Evolutionary conservation across 92 coral and sea anemone species (phyloP).

Genomic region (Meandrina meandrites): DNA sequence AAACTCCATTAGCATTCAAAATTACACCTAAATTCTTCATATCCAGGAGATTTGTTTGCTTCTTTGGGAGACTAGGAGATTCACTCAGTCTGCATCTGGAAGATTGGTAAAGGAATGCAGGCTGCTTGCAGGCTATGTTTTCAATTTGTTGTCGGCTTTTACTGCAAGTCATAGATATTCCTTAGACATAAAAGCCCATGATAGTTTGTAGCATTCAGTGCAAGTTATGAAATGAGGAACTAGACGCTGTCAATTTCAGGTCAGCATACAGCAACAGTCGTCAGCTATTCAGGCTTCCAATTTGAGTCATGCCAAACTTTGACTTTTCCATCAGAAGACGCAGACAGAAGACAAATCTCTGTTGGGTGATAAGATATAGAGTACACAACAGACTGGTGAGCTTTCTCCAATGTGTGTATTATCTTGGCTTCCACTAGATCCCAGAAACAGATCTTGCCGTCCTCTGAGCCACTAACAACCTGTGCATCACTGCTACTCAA

Average conservation of each 20-base stretch:
- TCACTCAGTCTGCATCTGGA: too few species aligned
- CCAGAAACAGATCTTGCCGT: slow-evolving; percentile 91
- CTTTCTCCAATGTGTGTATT: slow-evolving; percentile 76
- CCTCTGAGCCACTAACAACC: slow-evolving; percentile 92
- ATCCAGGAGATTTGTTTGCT: too few species aligned
- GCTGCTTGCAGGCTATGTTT: too few species aligned
- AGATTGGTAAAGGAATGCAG: too few species aligned
- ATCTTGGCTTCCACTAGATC: slow-evolving; percentile 93
- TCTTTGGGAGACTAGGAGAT: too few species aligned
- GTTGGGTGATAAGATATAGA: slow-evolving; percentile 90
- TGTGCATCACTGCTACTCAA: slow-evolving; percentile 89
- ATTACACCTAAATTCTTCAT: too few species aligned
- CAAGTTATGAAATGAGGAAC: background rate
- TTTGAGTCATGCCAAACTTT: slow-evolving; percentile 89
- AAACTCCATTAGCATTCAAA: too few species aligned
- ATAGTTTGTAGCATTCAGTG: background rate
- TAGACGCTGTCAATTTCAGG: background rate
- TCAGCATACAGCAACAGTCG: background rate
- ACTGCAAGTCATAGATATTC: background rate
- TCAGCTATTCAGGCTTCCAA: slow-evolving; percentile 56
- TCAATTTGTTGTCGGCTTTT: background rate
- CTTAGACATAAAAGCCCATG: background rate
- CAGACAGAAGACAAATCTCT: slow-evolving; percentile 76
- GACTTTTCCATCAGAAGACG: slow-evolving; percentile 94
- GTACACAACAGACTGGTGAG: slow-evolving; percentile 77